Base-by-base conservation (phyloP, 2,797 vertebrate species). In the Morelia viridis region DNA sequence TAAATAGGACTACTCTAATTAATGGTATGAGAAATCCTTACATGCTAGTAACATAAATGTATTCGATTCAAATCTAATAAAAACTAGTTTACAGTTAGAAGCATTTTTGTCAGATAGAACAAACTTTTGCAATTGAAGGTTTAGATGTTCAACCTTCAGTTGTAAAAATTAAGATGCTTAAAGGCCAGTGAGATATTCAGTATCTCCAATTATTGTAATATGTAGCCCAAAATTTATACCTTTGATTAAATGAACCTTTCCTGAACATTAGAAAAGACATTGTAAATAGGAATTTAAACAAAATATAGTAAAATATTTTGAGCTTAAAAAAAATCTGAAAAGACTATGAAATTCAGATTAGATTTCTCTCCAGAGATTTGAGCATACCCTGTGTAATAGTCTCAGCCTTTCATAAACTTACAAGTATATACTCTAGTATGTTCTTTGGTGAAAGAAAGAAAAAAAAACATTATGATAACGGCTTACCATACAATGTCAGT, bases 271-370 rank as follows among this genome's bases (percentile, higher is more conserved):
- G 28, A 56, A 89, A 86, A 80, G 76, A 3, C 26, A 83, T 92
- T 17, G 35, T 58, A 89, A 60, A 85, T n/a, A 87, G 94, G 28
- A 80, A 19, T 58, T 57, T 24, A 86, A 60, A 71, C 26, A 92
- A 85, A 1, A 89, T 22, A 56, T 17, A 35, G 17, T 53, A 50
- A 57, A 91, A 46, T 50, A 84, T 90, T 62, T 92, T 64, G 0
- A 88, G 4, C 84, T 88, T 91, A 94, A 94, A 94, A 0, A 1
- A 92, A 95, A 93, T 53, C 80, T 62, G 28, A 87, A 91, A 94
- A 94, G 64, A 71, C 92, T 61, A 87, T 85, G 12, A 35, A 94
- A 90, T 95, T 94, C 92, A 93, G 56, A 92, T 60, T 87, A 68
- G 85, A 35, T 87, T 94, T 84, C 3, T 92, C n/a, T 93, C 58